phyloP scores from a whole-genome alignment of 2,888 invertebrate genomes.

The Ethmia dodecea region DNA sequence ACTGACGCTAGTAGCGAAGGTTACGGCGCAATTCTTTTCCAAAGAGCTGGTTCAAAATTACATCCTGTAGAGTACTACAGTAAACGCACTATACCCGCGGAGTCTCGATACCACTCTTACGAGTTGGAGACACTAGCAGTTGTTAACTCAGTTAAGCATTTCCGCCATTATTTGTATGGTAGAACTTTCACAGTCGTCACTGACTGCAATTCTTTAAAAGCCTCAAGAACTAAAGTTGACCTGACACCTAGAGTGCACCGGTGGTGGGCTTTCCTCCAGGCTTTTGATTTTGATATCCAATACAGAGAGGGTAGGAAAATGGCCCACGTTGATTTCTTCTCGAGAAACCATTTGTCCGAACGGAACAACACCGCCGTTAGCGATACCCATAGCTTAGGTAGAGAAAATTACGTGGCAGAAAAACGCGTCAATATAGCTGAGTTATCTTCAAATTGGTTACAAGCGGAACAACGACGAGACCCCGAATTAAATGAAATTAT shows the following conservation, averaged over 20 bases:
- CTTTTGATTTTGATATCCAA: slow-evolving; percentile 18
- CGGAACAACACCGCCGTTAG: neutral
- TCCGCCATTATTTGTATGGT: slow-evolving; percentile 14
- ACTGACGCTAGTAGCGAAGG: slow-evolving; percentile 26
- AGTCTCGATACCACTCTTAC: slow-evolving; percentile 18
- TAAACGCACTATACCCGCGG: slow-evolving; percentile 10
- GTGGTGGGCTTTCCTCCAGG: slow-evolving; percentile 19
- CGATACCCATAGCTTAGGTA: too few species aligned
- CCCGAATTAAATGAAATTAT: slow-evolving; percentile 20
- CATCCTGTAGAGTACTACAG: slow-evolving; percentile 15
- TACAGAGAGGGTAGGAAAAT: slow-evolving; percentile 16
- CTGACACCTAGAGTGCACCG: slow-evolving; percentile 16
- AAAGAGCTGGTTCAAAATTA: slow-evolving; percentile 4
- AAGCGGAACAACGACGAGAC: slow-evolving; percentile 27
- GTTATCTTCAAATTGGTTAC: slow-evolving; percentile 21
- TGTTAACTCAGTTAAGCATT: slow-evolving; percentile 9
- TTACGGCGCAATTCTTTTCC: slow-evolving; percentile 19
- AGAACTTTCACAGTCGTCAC: slow-evolving; percentile 12
- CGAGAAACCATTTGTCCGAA: slow-evolving; percentile 19
- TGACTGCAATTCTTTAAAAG: slow-evolving; percentile 16
- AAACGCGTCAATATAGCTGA: slow-evolving; percentile 18
- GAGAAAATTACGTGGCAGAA: neutral
- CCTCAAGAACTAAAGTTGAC: slow-evolving; percentile 12
- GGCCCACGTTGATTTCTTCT: slow-evolving; percentile 22
- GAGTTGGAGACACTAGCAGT: slow-evolving; percentile 21